phyloP scores from a whole-genome alignment of 2,113 vertebrate genomes.

The Psilopsiagon aurifrons region DNA sequence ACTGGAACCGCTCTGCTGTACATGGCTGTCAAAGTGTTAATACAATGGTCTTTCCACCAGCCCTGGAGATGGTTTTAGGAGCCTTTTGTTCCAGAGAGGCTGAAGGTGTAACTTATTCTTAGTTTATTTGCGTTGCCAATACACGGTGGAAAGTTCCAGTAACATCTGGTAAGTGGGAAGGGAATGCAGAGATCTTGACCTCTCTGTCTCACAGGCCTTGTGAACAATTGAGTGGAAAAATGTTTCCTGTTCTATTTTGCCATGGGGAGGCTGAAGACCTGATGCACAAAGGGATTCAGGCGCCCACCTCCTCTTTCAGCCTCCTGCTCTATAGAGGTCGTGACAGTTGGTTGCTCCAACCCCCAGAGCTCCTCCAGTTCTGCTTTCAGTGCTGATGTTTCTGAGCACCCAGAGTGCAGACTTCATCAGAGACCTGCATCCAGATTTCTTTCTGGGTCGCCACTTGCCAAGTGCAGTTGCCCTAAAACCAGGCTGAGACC shows the following conservation, averaged over 20 bases:
- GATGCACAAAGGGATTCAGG: not conserved
- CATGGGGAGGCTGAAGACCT: not conserved
- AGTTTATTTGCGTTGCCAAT: not conserved
- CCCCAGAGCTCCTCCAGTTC: not conserved
- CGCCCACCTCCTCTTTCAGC: not conserved
- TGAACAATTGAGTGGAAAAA: not conserved
- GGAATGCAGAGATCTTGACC: not conserved
- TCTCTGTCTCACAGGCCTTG: not conserved
- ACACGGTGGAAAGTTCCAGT: not conserved
- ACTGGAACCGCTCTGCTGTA: not conserved
- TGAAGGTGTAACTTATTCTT: not conserved
- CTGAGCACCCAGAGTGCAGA: not conserved
- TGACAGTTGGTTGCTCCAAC: not conserved
- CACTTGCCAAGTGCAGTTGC: conserved; percentile 23
- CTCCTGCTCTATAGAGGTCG: not conserved
- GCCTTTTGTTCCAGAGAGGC: not conserved
- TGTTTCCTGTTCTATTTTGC: not conserved
- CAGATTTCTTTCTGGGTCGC: conserved; percentile 48
- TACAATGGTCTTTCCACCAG: not conserved
- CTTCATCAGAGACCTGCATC: not conserved
- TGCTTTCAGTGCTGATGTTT: not conserved
- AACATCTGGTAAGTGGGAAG: not conserved
- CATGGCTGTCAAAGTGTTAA: not conserved
- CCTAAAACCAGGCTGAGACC: conserved; percentile 32
- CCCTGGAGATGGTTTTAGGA: not conserved